These are phyloP conservation scores for Oryzias sinensis DNA, from an alignment of 2,797 vertebrate genomes.

Conservation along the genomic window DNA sequence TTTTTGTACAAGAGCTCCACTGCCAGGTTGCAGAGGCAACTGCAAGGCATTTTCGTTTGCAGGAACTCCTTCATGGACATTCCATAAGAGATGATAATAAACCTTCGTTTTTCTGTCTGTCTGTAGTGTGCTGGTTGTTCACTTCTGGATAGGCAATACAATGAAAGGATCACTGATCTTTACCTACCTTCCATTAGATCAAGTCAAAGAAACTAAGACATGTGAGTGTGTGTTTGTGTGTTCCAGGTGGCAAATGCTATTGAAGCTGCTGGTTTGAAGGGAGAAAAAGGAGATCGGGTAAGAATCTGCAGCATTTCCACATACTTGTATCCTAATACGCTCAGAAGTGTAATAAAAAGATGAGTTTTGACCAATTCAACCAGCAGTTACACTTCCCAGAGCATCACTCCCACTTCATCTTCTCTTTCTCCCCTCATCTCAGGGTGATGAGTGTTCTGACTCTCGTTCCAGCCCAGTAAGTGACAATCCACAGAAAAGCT, in stretches of 20 bases:
- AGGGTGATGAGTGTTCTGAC: slow-evolving; percentile 68
- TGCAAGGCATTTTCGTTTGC: slow-evolving; percentile 11
- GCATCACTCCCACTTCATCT: slow-evolving; percentile 28
- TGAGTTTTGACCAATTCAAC: slow-evolving; percentile 30
- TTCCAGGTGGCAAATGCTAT: slow-evolving; percentile 52
- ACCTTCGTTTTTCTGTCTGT: slow-evolving; percentile 33
- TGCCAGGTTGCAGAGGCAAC: slow-evolving; percentile 40
- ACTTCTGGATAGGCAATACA: slow-evolving; percentile 64
- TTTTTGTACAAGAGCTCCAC: slow-evolving; percentile 67
- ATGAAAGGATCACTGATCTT: slow-evolving; percentile 71
- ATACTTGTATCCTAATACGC: too few relatives aligned
- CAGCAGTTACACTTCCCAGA: slow-evolving; percentile 14
- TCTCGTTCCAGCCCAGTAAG: slow-evolving; percentile 68
- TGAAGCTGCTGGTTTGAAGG: slow-evolving; percentile 47
- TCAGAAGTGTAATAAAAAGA: slow-evolving; percentile 5
- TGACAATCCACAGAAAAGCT: slow-evolving; percentile 39
- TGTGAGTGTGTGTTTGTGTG: slow-evolving; percentile 23
- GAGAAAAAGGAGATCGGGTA: slow-evolving; percentile 67
- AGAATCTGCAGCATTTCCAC: slow-evolving; percentile 21
- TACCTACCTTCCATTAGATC: slow-evolving; percentile 37
- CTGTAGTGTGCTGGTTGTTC: slow-evolving; percentile 75
- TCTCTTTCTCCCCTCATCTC: slow-evolving; percentile 23
- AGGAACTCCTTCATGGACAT: slow-evolving; percentile 5
- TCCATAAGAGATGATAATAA: slow-evolving; percentile 10
- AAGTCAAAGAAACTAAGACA: background rate